A percentile compares a stretch with the other conserved stretches of the same genome.
These are phyloP conservation scores for Eulithis prunata DNA, from an alignment of 2,888 invertebrate genomes.

Conservation along the genomic window DNA sequence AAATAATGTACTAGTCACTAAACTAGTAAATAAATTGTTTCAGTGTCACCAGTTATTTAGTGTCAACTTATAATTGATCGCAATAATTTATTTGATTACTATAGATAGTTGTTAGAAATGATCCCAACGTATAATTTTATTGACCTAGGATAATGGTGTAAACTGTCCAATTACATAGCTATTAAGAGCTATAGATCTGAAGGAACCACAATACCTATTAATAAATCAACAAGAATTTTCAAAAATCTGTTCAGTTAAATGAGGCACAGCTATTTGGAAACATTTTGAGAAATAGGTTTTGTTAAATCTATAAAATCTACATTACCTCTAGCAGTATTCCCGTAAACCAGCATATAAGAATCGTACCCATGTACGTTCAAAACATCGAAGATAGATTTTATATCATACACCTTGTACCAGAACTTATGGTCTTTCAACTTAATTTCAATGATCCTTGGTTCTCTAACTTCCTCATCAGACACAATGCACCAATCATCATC, in stretches of 20 bases:
- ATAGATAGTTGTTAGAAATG: background rate
- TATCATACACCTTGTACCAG: constrained; percentile 81
- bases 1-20: too few species aligned
- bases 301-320: too few species aligned
- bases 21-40: background rate
- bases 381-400: constrained; percentile 80
- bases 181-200: too few species aligned
- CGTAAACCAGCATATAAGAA: constrained; percentile 86
- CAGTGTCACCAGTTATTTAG: background rate
- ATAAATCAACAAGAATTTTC: too few species aligned
- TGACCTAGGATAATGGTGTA: background rate
- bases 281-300: too few species aligned
- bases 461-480: constrained; percentile 27
- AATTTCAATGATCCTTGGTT: constrained; percentile 56
- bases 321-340: constrained; percentile 89
- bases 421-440: constrained; percentile 60
- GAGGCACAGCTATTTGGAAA: too few species aligned
- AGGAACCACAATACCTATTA: too few species aligned
- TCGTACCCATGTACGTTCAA: constrained; percentile 68
- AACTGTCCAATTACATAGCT: too few species aligned
- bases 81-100: background rate
- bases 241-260: too few species aligned
- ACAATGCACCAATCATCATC: constrained; percentile 41
- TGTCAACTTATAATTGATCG: background rate
- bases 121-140: background rate